Base-by-base conservation (phyloP, 2,797 vertebrate genomes). In the Hemitrygon akajei region DNA sequence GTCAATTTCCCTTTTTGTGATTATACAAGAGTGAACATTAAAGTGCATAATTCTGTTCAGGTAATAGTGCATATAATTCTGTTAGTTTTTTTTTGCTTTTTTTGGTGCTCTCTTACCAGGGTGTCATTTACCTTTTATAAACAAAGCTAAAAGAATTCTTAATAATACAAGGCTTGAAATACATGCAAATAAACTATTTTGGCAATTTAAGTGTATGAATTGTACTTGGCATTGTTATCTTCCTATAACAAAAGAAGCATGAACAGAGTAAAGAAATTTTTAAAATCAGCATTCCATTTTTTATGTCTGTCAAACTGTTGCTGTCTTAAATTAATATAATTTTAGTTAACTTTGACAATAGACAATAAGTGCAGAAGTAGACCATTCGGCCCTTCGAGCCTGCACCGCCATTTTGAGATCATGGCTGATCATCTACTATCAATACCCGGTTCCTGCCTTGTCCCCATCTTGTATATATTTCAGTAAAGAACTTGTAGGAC, bases 161-260 rank as follows among this genome's bases (percentile, higher is more conserved):
- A 92, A 93, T 93, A 69, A 93, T 93, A 71, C 69, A 76, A 75
- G n/a, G 30, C 34, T 76, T 92, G 69, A 75, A 47, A 76, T 93
- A 75, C 22, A 73, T 47, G 47, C 2, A n/a, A 93, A 93, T 93
- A 93, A 93, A 93, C 71, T 73, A 89, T 69, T 69, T 37, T 89
- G 60, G 37, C 86, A 89, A 75, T 75, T 76, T 22, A 27, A 30
- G 37, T 56, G 22, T 30, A 47, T 47, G 30, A 16, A 93, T 73
- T 71, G 22, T 81, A 11, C 9, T 81, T 81, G 80, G 80, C 12
- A 37, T 81, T 81, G 40, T 81, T 81, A 25, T 5, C 71, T 75
- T 75, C 25, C 71, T 75, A 22, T 25, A 22, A 20, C 69, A 71
- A 14, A 16, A 20, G 69, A 71, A 71, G 25, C 25, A 7, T 75